Evolutionary conservation across 2,888 invertebrate species (phyloP).

Genomic region (Lasius fuliginosus): DNA sequence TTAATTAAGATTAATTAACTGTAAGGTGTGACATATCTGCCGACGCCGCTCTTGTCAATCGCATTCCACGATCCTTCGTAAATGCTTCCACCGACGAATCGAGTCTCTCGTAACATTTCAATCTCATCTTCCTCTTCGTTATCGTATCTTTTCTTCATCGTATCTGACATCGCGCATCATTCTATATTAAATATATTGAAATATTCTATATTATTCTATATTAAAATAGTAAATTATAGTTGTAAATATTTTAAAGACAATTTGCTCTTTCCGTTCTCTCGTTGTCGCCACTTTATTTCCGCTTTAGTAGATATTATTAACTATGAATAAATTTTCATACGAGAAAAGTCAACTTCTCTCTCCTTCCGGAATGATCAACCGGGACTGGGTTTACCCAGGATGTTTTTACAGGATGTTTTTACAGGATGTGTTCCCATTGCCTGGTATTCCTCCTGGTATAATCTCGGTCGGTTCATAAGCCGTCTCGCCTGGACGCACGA

Average conservation of each 20-base stretch:
- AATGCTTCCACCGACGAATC: constrained; percentile 88
- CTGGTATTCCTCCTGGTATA: constrained; percentile 74
- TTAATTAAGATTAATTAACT: constrained; percentile 84
- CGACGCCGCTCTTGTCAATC: constrained; percentile 89
- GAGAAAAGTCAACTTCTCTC: constrained; percentile 20
- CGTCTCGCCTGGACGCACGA: constrained; percentile 20
- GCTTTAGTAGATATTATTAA: neutral
- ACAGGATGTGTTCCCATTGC: constrained; percentile 73
- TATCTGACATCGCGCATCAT: neutral
- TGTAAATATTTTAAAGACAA: neutral
- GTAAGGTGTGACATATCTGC: constrained; percentile 88
- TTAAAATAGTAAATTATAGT: neutral
- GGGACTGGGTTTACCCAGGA: constrained; percentile 57
- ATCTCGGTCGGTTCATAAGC: constrained; percentile 44
- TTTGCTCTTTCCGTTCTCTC: neutral
- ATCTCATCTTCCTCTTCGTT: constrained; percentile 12
- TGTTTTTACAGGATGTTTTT: constrained; percentile 62
- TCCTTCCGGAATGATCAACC: constrained; percentile 13
- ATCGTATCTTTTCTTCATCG: constrained; percentile 1
- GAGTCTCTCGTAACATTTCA: constrained; percentile 39
- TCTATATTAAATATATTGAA: no score
- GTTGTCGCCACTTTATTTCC: neutral
- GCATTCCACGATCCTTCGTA: constrained; percentile 89
- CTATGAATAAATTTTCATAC: neutral
- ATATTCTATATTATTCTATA: neutral